phyloP scores from a whole-genome alignment of 64 coral and sea anemone genomes.

The Stylophora pistillata region DNA sequence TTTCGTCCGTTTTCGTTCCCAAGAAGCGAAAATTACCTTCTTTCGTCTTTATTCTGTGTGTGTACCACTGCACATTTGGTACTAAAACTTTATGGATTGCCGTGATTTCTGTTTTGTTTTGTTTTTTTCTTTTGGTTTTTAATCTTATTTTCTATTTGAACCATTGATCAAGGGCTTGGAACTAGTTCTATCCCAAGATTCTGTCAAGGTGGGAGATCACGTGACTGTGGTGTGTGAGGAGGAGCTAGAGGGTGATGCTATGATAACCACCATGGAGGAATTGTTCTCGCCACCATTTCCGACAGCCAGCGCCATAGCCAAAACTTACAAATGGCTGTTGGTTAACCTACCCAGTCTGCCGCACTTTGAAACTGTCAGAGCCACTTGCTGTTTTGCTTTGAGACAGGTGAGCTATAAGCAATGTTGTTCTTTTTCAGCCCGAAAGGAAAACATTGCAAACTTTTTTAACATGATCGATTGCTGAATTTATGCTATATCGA shows the following conservation, averaged over 20 bases:
- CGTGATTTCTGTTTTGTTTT: neutral
- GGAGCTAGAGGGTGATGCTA: slow-evolving; percentile 59
- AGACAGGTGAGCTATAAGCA: slow-evolving; percentile 54
- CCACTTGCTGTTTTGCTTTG: slow-evolving; percentile 73
- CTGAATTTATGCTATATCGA: too few species aligned
- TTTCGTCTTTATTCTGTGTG: too few species aligned
- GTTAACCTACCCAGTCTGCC: slow-evolving; percentile 60
- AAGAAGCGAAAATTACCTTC: too few species aligned
- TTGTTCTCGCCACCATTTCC: slow-evolving; percentile 71
- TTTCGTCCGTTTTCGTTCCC: too few species aligned
- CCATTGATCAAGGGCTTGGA: slow-evolving; percentile 68
- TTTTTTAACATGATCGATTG: too few species aligned
- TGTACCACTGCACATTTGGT: neutral
- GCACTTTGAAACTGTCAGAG: slow-evolving; percentile 80
- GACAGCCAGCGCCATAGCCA: slow-evolving; percentile 28
- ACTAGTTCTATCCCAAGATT: slow-evolving; percentile 64
- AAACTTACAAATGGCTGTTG: slow-evolving; percentile 77
- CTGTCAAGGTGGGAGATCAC: slow-evolving; percentile 25
- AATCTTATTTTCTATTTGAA: too few species aligned
- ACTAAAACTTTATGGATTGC: too few species aligned
- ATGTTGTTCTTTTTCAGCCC: neutral
- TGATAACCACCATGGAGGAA: slow-evolving; percentile 84
- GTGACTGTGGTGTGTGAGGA: slow-evolving; percentile 58
- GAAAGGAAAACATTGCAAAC: too few species aligned
- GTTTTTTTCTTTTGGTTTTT: neutral